phyloP scores from a whole-genome alignment of 2,797 vertebrate genomes.

The Capromys pilorides region DNA sequence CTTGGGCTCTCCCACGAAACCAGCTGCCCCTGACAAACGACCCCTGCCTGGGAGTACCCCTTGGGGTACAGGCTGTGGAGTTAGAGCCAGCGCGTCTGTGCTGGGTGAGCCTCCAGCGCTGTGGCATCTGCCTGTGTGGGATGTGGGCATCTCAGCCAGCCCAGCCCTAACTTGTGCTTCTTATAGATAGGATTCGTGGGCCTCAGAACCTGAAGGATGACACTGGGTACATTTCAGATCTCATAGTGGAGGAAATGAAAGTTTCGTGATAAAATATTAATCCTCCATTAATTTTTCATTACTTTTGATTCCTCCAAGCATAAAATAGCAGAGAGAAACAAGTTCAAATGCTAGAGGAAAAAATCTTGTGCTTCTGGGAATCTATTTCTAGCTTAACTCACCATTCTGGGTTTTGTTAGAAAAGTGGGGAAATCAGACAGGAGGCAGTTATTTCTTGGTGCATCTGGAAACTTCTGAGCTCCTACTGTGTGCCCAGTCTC shows the following conservation, averaged over 20 bases:
- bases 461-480: neutral
- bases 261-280: slow-evolving; percentile 80
- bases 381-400: slow-evolving; percentile 53
- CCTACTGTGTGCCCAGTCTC: neutral
- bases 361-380: slow-evolving; percentile 21
- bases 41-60: neutral
- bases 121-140: neutral
- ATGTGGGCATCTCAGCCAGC: neutral
- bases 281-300: slow-evolving; percentile 73
- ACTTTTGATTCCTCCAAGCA: slow-evolving; percentile 58
- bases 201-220: slow-evolving; percentile 53
- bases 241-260: slow-evolving; percentile 68
- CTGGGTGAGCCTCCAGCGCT: neutral
- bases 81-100: neutral
- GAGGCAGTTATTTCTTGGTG: neutral
- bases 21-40: neutral
- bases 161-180: slow-evolving; percentile 48
- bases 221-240: slow-evolving; percentile 70
- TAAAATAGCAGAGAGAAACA: slow-evolving; percentile 55
- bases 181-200: slow-evolving; percentile 61
- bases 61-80: neutral
- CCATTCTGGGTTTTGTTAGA: slow-evolving; percentile 22
- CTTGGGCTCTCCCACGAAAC: neutral
- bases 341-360: slow-evolving; percentile 66
- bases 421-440: slow-evolving; percentile 13